Evolutionary conservation across 2,113 vertebrate species (phyloP).

Genomic region (Xiphophorus maculatus): DNA sequence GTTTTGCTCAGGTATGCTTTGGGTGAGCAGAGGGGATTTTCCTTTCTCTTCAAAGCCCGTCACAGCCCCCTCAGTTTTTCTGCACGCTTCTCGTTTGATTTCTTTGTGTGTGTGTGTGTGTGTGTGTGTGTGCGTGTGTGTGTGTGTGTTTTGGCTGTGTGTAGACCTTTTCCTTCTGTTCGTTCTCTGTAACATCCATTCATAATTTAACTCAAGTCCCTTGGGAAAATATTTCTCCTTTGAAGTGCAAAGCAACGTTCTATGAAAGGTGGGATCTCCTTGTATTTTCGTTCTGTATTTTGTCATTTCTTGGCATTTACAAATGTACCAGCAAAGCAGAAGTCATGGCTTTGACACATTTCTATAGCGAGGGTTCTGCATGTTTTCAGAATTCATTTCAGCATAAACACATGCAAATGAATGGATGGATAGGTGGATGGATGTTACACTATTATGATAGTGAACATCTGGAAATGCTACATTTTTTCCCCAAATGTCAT

Average conservation of each 20-base stretch:
- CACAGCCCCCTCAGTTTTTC: background rate
- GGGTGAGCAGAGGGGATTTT: background rate
- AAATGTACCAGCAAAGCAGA: background rate
- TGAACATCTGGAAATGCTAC: no score
- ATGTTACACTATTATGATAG: no score
- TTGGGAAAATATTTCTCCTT: background rate
- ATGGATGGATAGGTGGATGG: no score
- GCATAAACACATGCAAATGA: no score
- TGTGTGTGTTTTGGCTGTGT: background rate
- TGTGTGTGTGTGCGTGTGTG: background rate
- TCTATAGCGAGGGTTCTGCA: no score
- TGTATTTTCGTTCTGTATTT: background rate
- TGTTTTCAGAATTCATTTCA: no score
- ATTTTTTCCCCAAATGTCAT: no score
- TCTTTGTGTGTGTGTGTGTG: no score
- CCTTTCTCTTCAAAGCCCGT: background rate
- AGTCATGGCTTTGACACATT: no score
- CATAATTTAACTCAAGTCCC: background rate
- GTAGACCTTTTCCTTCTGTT: background rate
- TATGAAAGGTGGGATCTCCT: background rate
- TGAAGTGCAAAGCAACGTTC: background rate
- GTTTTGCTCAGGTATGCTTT: constrained; percentile 14
- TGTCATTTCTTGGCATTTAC: background rate
- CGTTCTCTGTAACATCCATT: background rate
- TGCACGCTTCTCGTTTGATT: background rate